Conservation (phyloP, 2,888 invertebrate genomes). For the Acleris cristana region DNA sequence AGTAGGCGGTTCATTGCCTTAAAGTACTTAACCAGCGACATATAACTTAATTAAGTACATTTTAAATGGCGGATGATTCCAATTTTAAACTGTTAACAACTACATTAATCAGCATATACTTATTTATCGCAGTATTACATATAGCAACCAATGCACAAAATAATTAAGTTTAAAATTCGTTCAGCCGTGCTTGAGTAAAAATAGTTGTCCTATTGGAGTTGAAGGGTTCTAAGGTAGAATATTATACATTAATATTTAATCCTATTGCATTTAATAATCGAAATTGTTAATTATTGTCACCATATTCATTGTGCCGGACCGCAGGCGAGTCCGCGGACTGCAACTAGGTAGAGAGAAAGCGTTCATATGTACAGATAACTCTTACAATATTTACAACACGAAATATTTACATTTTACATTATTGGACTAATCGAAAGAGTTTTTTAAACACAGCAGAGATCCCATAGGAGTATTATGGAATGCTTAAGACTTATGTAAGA, state of each 20-base stretch:
- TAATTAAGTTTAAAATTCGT: constrained; percentile 12
- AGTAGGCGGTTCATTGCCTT: not conserved
- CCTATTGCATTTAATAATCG: constrained; percentile 62
- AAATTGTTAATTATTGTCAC: constrained; percentile 76
- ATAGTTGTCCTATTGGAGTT: constrained; percentile 27
- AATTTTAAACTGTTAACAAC: constrained; percentile 22
- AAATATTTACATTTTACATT: constrained; percentile 45
- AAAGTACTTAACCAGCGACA: constrained; percentile 25
- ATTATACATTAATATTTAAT: constrained; percentile 42
- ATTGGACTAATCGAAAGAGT: constrained; percentile 75
- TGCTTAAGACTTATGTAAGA: constrained; percentile 78
- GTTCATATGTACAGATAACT: constrained; percentile 70
- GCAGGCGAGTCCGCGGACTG: constrained; percentile 37
- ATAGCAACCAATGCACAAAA: constrained; percentile 17
- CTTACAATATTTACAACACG: constrained; percentile 59
- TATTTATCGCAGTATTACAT: constrained; percentile 25
- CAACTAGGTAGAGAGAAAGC: constrained; percentile 48
- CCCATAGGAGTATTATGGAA: constrained; percentile 80
- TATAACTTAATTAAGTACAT: constrained; percentile 37
- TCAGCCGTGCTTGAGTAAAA: constrained; percentile 12
- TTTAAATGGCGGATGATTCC: constrained; percentile 20
- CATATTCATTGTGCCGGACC: constrained; percentile 57
- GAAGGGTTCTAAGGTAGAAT: constrained; percentile 34
- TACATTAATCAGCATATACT: constrained; percentile 22
- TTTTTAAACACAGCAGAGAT: constrained; percentile 81